phyloP scores from a whole-genome alignment of 2,797 vertebrate genomes.

The Rhodeus uyekii region DNA sequence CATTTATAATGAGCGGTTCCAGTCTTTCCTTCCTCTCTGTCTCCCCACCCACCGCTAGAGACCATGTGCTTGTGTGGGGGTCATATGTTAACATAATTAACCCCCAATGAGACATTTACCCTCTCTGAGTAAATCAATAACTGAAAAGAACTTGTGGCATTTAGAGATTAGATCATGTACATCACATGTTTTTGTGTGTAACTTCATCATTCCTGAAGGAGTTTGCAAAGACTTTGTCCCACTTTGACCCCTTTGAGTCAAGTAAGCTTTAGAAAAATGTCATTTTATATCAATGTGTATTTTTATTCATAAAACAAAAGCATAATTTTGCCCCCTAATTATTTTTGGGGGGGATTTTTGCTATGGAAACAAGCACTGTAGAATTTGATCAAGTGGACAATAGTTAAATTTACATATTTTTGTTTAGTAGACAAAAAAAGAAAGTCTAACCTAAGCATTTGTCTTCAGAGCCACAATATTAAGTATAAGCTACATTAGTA shows the following conservation, averaged over 20 bases:
- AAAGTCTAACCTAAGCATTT: too few relatives aligned
- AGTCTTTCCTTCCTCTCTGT: neutral
- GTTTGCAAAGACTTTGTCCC: constrained; percentile 8
- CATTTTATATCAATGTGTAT: neutral
- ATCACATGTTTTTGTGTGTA: neutral
- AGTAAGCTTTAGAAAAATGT: neutral
- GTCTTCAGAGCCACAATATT: neutral
- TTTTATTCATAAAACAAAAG: neutral
- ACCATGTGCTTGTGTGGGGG: constrained; percentile 33
- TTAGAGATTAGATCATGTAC: constrained; percentile 25
- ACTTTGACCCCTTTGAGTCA: neutral
- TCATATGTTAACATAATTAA: constrained; percentile 50
- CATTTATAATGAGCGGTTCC: constrained; percentile 29
- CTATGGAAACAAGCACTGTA: neutral
- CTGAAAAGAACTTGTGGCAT: neutral
- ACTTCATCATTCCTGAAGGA: constrained; percentile 16
- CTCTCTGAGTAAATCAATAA: constrained; percentile 40
- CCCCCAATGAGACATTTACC: constrained; percentile 29
- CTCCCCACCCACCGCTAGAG: neutral
- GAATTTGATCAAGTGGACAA: neutral
- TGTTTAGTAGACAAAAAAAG: neutral
- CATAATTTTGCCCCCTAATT: neutral
- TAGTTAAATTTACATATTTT: neutral
- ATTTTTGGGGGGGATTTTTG: neutral
- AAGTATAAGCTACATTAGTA: neutral